Base-by-base conservation (phyloP, 1,140 invertebrate species). In the Trachelipus rathkii region DNA sequence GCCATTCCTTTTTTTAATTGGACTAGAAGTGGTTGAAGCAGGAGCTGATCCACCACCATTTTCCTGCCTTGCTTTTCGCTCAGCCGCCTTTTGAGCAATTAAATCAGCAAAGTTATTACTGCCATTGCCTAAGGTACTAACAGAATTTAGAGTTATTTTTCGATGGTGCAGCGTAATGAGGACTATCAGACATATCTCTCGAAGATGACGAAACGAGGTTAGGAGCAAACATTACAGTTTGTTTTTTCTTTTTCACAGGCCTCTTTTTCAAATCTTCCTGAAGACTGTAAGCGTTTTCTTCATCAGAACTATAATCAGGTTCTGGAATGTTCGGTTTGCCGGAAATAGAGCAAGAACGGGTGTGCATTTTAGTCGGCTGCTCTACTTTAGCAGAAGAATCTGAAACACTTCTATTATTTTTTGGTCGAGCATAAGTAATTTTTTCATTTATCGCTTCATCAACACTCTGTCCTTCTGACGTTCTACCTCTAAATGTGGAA, bases 241-340 rank as follows among this genome's bases (percentile, higher is more conserved):
- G 78, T 46, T 81, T 81, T 73, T 81, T 81, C 53, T 79, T 79
- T 68, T 79, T 81, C 53, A 78, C 45, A n/a, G 80, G 75, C 45
- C 74, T 73, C 0, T 70, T 74, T 45, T 81, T 81, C 45, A 70
- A 76, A 9, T 71, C 74, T 70, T 79, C 77, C 68, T 81, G 78
- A 33, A 75, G 77, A 44, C 73, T 73, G 68, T 78, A 74, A n/a
- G 87, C 84, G 71, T 72, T 77, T n/a, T 81, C 79, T 74, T 78
- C 77, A 78, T 82, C 82, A 50, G 78, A 79, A 71, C 94, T 83
- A 85, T 95, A 95, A 85, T 95, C 94, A 0, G 93, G 93, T 82
- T 95, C 93, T 0, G 93, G 94, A 75, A 95, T 95, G 5, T 91
- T 91, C 10, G 93, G 93, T 43, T 21, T 66, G 43, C 74, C 67